Evolutionary conservation across 2,797 vertebrate species (phyloP).

Genomic region (Phrynocephalus vlangalii): DNA sequence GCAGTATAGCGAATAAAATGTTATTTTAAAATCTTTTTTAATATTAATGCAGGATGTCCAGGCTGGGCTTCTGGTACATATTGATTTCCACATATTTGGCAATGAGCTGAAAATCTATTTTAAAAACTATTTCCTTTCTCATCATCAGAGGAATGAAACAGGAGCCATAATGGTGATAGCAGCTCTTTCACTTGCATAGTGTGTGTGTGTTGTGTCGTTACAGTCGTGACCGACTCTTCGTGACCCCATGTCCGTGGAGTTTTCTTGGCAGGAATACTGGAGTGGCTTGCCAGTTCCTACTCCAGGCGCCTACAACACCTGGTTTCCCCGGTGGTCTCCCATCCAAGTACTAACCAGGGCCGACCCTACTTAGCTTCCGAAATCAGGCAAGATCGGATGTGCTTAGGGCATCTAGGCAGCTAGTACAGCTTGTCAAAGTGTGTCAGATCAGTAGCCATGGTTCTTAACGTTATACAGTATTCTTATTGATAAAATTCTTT

Average conservation of each 20-base stretch:
- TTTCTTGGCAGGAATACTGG: no score
- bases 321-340: no score
- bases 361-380: no score
- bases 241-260: no score
- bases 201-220: no score
- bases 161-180: not conserved
- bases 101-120: not conserved
- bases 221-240: no score
- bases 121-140: not conserved
- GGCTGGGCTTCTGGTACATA: not conserved
- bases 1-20: not conserved
- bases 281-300: no score
- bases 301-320: no score
- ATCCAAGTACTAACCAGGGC: no score
- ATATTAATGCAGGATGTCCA: not conserved
- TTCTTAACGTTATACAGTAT: not conserved
- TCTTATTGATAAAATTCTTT: conserved; percentile 3
- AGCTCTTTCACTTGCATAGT: not conserved
- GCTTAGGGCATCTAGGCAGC: no score
- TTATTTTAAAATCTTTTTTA: not conserved
- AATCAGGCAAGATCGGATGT: no score
- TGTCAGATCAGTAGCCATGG: not conserved
- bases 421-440: not conserved
- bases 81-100: conserved; percentile 14
- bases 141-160: not conserved